Evolutionary conservation across 2,797 vertebrate genomes (phyloP), one percentile per base, ranked within the genome.

Genomic region (Fratercula arctica): DNA sequence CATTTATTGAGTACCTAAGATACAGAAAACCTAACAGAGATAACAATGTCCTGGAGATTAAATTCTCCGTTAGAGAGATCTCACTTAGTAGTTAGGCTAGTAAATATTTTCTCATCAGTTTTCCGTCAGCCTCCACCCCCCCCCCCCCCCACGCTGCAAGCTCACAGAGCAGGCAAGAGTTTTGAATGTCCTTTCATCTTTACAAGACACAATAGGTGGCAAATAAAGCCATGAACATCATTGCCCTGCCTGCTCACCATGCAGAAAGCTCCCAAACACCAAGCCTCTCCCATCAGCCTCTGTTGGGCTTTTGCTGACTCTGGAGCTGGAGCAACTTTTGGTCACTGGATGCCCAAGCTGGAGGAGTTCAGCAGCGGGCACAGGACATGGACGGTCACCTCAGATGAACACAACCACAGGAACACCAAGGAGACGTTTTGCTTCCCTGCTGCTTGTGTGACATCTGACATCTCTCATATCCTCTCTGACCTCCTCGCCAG

Each of bases 1-100:
- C 86, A 81, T 97, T 96, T 96, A 96, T 96, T 97, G 93, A 94
- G 86, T 75, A 57, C 45, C 90, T 83, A 78, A 83, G 90, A 89
- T 90, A 96, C 88, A 95, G 86, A 93, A 92, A 89, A 92, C 53
- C 74, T 53, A 43, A 50, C 50, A 77, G 72, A 94, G 89, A 95
- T 77, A 96, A 80, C 78, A 91, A 66, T 33, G 18, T 77, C 64
- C 73, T 45, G 50, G 81, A 94, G 93, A 91, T 93, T 87, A 87
- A 93, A 93, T 92, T 89, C 84, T 89, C 45, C 37, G 7, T 87
- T 64, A 90, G 73, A 93, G 48, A 92, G 29, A 61, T 19, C 35
- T 93, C 60, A 17, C 57, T 91, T 86, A 46, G 60, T 74, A 72
- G 53, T 90, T 85, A 77, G 37, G 53, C 57, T 53, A 35, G 77